Evolutionary conservation across 2,888 invertebrate genomes (phyloP).

Genomic region (Caenorhabditis imperialis): DNA sequence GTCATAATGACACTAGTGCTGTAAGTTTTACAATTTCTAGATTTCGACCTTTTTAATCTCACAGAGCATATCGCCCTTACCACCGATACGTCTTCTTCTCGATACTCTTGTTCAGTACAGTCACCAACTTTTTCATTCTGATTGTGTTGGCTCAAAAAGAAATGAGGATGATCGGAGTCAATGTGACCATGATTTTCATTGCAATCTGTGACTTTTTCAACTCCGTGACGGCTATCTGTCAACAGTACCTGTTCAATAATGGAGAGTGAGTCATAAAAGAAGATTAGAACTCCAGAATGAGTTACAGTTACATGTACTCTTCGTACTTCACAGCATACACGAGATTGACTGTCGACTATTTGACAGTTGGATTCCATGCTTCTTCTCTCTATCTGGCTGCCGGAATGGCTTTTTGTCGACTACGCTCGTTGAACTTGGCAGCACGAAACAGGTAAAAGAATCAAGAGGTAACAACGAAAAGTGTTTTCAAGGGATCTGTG

Average conservation of each 20-base stretch:
- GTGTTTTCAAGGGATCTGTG: constrained; percentile 27
- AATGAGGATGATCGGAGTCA: constrained; percentile 33
- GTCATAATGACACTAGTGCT: constrained; percentile 13
- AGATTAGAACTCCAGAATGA: too few relatives aligned
- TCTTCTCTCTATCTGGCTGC: constrained; percentile 32
- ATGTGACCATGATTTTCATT: constrained; percentile 37
- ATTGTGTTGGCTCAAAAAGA: constrained; percentile 28
- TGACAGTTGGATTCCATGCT: constrained; percentile 34
- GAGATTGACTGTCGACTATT: constrained; percentile 19
- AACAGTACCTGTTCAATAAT: too few relatives aligned
- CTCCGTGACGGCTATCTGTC: too few relatives aligned
- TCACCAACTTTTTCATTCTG: constrained; percentile 30
- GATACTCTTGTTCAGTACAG: constrained; percentile 13
- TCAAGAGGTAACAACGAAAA: too few relatives aligned
- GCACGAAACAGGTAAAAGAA: constrained; percentile 9
- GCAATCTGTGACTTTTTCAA: constrained; percentile 33
- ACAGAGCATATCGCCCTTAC: constrained; percentile 27
- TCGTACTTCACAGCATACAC: constrained; percentile 19
- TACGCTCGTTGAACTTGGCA: constrained; percentile 18
- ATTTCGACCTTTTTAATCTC: background rate
- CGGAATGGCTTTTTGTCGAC: constrained; percentile 40
- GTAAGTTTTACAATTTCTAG: constrained; percentile 20
- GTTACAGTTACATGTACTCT: too few relatives aligned
- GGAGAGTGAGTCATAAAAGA: too few relatives aligned
- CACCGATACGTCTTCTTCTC: constrained; percentile 28